Base-by-base conservation (phyloP, 2,797 vertebrate genomes). In the Cryptoblepharus egeriae region DNA sequence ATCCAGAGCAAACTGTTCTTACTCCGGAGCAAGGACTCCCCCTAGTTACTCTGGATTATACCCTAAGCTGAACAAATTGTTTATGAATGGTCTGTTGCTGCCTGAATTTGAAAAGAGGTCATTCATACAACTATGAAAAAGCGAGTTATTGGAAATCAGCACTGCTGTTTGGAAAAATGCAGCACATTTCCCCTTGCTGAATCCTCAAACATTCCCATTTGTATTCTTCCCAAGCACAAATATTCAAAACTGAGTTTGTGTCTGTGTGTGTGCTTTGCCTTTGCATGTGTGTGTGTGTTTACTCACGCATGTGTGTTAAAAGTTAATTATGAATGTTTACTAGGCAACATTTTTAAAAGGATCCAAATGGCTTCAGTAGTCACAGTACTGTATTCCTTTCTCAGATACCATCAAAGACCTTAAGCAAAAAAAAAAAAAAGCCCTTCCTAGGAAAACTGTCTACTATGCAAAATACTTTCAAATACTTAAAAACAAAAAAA, bases 271-370 rank as follows among this genome's bases (percentile, higher is more conserved):
- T n/a, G n/a, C n/a, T n/a, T n/a, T n/a, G n/a, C n/a, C n/a, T n/a
- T n/a, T n/a, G n/a, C n/a, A n/a, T n/a, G n/a, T n/a, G n/a, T n/a
- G n/a, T n/a, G n/a, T n/a, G n/a, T n/a, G n/a, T n/a, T n/a, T n/a
- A n/a, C n/a, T n/a, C n/a, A n/a, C n/a, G n/a, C n/a, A n/a, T 42
- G 60, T 87, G 35, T 37, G 76, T 37, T 75, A 81, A 88, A 88
- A 70, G 5, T 30, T 64, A 77, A 45, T 28, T 16, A 70, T 16
- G 68, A 6, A 28, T 28, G 30, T 75, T 20, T 75, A 58, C 49
- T 24, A 78, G n/a, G 35, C 24, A 78, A 22, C 3, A 16, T 28
- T 42, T 18, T 4, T 16, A 32, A 83, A 83, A 79, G 60, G 58
- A n/a, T 3, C n/a, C 4, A 83, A 64, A 60, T 89, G 26, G 57